Conservation (phyloP, 1,140 invertebrate genomes). For the Probaryconus sp. region DNA sequence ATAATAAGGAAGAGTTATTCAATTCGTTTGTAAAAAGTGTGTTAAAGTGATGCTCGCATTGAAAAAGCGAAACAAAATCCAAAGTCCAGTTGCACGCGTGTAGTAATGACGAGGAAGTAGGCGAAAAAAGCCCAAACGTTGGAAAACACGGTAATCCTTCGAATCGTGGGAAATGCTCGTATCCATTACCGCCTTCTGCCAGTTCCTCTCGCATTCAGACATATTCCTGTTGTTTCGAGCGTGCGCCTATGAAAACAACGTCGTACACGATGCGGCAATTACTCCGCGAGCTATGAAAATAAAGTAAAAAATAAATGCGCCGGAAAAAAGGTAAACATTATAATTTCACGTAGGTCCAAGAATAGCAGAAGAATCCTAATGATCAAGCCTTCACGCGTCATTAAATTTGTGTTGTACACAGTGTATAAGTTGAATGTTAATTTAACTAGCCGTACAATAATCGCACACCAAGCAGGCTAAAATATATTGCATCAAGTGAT, state of each 20-base stretch:
- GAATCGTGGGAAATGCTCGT: constrained; percentile 33
- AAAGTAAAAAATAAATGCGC: constrained; percentile 11
- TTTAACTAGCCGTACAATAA: constrained; percentile 21
- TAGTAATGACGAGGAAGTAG: constrained; percentile 20
- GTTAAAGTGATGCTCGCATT: no score
- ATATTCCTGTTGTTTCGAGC: constrained; percentile 4
- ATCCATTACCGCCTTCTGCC: constrained; percentile 43
- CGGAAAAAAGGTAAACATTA: constrained; percentile 6
- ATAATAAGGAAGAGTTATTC: no score
- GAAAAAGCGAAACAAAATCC: constrained; percentile 34
- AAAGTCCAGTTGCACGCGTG: not conserved
- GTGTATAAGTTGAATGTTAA: constrained; percentile 19
- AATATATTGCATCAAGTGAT: constrained; percentile 11
- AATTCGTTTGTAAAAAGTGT: no score
- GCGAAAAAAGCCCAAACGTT: constrained; percentile 21
- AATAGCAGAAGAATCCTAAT: constrained; percentile 31
- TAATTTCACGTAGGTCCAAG: constrained; percentile 18
- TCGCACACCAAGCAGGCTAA: constrained; percentile 1
- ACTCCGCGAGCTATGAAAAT: constrained; percentile 25
- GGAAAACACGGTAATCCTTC: constrained; percentile 38
- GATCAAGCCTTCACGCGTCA: constrained; percentile 35
- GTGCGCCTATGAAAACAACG: constrained; percentile 27
- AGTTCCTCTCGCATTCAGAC: constrained; percentile 18
- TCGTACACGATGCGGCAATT: constrained; percentile 32
- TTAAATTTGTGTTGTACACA: constrained; percentile 33